Evolutionary conservation across 2,113 vertebrate genomes (phyloP).

Genomic region (Taxidea taxus): DNA sequence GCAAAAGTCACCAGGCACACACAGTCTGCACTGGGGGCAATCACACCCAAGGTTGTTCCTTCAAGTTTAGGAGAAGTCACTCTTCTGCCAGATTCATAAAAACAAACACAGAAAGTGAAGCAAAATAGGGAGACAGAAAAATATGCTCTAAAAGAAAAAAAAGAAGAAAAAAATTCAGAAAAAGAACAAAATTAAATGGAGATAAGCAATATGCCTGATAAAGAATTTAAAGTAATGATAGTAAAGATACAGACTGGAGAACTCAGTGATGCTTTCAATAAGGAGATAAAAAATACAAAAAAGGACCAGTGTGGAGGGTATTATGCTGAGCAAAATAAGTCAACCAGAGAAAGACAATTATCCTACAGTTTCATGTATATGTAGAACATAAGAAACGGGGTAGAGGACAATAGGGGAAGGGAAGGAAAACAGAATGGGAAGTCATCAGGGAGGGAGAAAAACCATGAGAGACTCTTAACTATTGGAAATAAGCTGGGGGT

Average conservation of each 20-base stretch:
- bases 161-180: background rate
- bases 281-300: background rate
- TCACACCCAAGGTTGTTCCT: background rate
- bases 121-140: background rate
- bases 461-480: no score
- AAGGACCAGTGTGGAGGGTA: no score
- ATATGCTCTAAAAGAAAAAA: background rate
- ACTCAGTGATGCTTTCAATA: background rate
- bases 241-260: background rate
- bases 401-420: no score
- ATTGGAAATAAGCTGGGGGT: no score
- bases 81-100: background rate
- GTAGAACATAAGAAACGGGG: no score
- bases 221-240: background rate
- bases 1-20: background rate
- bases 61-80: background rate
- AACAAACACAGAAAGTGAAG: background rate
- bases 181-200: background rate
- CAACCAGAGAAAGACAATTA: no score
- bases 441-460: no score
- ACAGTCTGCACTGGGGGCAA: background rate
- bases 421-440: no score
- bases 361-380: no score
- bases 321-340: no score
- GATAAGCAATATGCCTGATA: background rate